Conservation (phyloP, 2,888 invertebrate species). For the Eugnorisma glareosa region DNA sequence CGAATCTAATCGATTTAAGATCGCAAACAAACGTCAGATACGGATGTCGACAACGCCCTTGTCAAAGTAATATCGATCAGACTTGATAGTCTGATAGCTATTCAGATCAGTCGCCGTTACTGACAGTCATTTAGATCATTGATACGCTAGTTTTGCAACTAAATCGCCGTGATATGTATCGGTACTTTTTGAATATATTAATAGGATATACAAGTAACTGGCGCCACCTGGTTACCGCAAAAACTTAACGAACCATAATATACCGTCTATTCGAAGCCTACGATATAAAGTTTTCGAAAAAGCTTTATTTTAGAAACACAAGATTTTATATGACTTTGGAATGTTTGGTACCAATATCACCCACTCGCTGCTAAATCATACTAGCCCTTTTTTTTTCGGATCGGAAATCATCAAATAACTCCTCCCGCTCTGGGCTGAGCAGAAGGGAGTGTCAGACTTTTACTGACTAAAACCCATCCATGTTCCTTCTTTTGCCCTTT, state of each 20-base stretch:
- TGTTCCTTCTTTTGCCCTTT: too few relatives aligned
- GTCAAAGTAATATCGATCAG: slow-evolving; percentile 75
- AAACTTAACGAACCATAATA: neutral
- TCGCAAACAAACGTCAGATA: slow-evolving; percentile 79
- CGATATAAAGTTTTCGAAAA: neutral
- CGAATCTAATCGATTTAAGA: slow-evolving; percentile 86
- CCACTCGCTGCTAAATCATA: slow-evolving; percentile 4
- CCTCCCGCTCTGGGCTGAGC: too few relatives aligned
- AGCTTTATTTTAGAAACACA: too few relatives aligned
- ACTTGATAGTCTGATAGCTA: slow-evolving; percentile 66
- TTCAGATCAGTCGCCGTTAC: slow-evolving; percentile 64
- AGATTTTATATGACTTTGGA: neutral
- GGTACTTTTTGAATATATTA: slow-evolving; percentile 48
- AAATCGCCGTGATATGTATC: slow-evolving; percentile 56
- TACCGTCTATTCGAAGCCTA: neutral
- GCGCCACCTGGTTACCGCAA: slow-evolving; percentile 18
- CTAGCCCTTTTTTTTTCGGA: too few relatives aligned
- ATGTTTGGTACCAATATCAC: neutral
- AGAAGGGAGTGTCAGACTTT: too few relatives aligned
- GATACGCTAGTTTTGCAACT: slow-evolving; percentile 66
- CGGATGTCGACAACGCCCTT: slow-evolving; percentile 88
- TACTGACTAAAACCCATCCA: too few relatives aligned
- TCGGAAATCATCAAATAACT: too few relatives aligned
- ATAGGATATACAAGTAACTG: slow-evolving; percentile 6
- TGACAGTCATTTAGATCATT: slow-evolving; percentile 65